These are phyloP conservation scores for Bilobella aurantiaca DNA, from an alignment of 1,140 invertebrate genomes.

Conservation along the genomic window DNA sequence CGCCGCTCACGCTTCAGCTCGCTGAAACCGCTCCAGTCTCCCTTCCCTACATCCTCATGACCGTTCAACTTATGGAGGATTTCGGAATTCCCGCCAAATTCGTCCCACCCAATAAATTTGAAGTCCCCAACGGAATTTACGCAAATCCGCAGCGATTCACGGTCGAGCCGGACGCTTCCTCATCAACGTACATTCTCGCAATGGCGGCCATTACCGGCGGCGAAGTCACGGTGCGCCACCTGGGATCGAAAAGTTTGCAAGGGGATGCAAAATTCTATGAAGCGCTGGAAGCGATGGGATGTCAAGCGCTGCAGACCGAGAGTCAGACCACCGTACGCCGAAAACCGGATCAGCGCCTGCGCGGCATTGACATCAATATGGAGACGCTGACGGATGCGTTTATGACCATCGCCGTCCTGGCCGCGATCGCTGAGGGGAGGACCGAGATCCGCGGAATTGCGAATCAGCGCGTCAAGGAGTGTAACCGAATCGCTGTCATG, in stretches of 20 bases:
- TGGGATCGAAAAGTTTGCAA: neutral
- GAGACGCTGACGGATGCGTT: slow-evolving; percentile 3
- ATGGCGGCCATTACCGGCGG: slow-evolving; percentile 2
- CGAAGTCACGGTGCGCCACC: neutral
- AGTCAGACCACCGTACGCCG: neutral
- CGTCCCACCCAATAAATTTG: neutral
- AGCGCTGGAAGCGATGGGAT: neutral
- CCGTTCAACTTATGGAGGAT: neutral
- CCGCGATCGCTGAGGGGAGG: neutral
- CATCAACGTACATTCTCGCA: slow-evolving; percentile 1
- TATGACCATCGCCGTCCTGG: neutral
- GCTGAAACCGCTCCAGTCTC: neutral
- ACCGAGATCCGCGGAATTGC: neutral
- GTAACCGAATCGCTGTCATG: neutral
- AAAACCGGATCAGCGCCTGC: neutral
- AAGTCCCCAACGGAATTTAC: neutral
- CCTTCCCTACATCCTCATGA: slow-evolving; percentile 4
- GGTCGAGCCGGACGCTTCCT: neutral
- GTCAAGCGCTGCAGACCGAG: neutral
- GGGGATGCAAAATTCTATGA: neutral
- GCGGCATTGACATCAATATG: neutral
- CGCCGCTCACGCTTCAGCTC: neutral
- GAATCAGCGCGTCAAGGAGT: slow-evolving; percentile 12
- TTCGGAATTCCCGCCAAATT: slow-evolving; percentile 3
- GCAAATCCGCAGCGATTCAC: neutral